A percentile compares a stretch with the other conserved stretches of the same genome.
Evolutionary conservation across 2,888 invertebrate genomes (phyloP).

Genomic region (Nesidiocoris tenuis): DNA sequence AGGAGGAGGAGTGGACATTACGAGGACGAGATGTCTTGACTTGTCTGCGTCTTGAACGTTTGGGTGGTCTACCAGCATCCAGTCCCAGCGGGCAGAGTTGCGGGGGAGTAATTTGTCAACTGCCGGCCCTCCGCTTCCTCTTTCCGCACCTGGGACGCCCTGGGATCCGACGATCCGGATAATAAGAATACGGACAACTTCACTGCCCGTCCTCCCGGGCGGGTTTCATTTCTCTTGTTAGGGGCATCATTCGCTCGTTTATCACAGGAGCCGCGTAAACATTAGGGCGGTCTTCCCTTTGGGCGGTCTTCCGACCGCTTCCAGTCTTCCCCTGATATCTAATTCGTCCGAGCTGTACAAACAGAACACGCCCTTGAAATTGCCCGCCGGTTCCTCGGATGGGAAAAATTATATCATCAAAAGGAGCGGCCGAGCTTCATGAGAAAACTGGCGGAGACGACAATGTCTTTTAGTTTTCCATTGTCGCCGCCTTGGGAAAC

Average conservation of each 20-base stretch:
- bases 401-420: conserved; percentile 38
- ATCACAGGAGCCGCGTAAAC: conserved; percentile 40
- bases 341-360: conserved; percentile 14
- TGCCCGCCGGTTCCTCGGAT: conserved; percentile 9
- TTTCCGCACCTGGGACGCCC: not conserved
- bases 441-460: conserved; percentile 32
- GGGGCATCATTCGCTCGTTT: conserved; percentile 36
- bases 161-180: not conserved
- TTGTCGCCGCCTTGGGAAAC: conserved; percentile 29
- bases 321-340: conserved; percentile 17
- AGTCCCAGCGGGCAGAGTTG: not conserved
- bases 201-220: conserved; percentile 12
- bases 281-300: conserved; percentile 30
- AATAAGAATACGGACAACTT: conserved; percentile 37
- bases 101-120: not conserved
- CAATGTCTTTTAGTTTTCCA: conserved; percentile 8
- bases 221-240: conserved; percentile 34
- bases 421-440: conserved; percentile 40
- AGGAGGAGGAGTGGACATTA: not conserved
- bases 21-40: too few relatives aligned
- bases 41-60: not conserved
- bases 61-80: not conserved
- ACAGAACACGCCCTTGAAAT: conserved; percentile 41
- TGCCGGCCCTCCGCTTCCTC: not conserved
- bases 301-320: conserved; percentile 4